Base-by-base conservation (phyloP, 1,140 invertebrate genomes). In the Cecropterus lyciades region DNA sequence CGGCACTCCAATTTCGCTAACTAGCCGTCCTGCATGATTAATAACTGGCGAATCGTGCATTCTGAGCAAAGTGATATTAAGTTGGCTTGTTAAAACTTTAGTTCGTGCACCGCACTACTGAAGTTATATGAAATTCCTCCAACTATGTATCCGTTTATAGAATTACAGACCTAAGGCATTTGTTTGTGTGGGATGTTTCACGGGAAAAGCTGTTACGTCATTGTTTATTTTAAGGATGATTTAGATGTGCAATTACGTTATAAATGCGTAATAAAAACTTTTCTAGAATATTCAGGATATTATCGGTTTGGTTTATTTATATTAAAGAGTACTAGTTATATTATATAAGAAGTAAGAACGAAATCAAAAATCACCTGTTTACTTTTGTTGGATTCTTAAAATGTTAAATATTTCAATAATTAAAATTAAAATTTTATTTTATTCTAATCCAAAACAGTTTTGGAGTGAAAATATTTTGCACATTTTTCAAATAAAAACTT, bases 71-170 rank as follows among this genome's bases (percentile, higher is more conserved):
- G 86, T 89, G 89, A 91, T 89, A 91, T 91, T 90, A 90, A 91
- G 89, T 91, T 91, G 86, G 84, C 89, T 91, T 89, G 89, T 91
- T 91, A 91, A 90, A 91, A 91, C 86, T 90, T 89, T 82, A 79
- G 56, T 72, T 74, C 73, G 79, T 79, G 80, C 83, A 72, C 75
- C 76, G 80, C 79, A 82, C 71, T 65, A 80, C 80, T 79, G 71
- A 72, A 85, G 76, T 82, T 81, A 74, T 77, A 75, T 85, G 63
- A 77, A 82, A 81, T 86, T 83, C 55, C 70, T 73, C 70, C 62
- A 69, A 75, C 49, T 70, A 69, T 65, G 65, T 77, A 80, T 79
- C 72, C 69, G 72, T 67, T 82, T 72, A 81, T 80, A 73, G 67
- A 72, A 77, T 75, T 78, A 77, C 57, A 68, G 55, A 49, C 67